Conservation (phyloP, 30 jellyfish, hydroid and myxozoan species). For the Cassiopea andromeda region DNA sequence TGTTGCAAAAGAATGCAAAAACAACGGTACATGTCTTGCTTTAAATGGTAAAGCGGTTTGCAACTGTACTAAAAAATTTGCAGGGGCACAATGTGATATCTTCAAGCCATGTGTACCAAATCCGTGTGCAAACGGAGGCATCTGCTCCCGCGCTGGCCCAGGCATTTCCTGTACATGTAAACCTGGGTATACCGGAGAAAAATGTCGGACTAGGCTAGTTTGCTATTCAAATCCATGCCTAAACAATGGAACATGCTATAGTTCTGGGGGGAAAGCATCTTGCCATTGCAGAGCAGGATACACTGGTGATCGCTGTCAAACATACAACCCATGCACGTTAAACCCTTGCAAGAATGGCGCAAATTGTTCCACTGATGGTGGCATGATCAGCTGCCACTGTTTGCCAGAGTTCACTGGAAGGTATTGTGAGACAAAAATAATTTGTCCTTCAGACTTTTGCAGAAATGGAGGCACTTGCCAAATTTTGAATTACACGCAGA, state of each 20-base stretch:
- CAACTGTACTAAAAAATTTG: conserved; percentile 14
- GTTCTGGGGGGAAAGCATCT: neutral
- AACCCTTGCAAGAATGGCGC: conserved; percentile 29
- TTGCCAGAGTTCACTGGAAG: conserved; percentile 22
- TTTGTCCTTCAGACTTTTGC: conserved; percentile 20
- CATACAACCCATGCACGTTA: conserved; percentile 7
- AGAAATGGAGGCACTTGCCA: conserved; percentile 24
- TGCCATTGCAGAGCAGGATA: conserved; percentile 9
- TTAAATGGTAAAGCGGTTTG: neutral
- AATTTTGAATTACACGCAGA: neutral
- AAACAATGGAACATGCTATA: conserved; percentile 15
- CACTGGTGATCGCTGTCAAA: conserved; percentile 20
- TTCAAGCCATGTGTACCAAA: conserved; percentile 1
- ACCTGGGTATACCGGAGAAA: conserved; percentile 5
- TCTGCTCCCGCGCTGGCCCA: neutral
- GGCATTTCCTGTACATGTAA: conserved; percentile 19
- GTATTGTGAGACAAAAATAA: conserved; percentile 17
- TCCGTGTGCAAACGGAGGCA: conserved; percentile 25
- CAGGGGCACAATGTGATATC: conserved; percentile 6
- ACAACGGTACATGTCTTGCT: conserved; percentile 3
- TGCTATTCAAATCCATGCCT: conserved; percentile 23
- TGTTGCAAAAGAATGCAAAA: neutral
- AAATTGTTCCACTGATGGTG: neutral
- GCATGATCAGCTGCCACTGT: conserved; percentile 8
- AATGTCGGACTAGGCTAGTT: neutral